These are phyloP conservation scores for Rhagoletis zephyria DNA, from an alignment of 1,140 invertebrate genomes.

Conservation along the genomic window DNA sequence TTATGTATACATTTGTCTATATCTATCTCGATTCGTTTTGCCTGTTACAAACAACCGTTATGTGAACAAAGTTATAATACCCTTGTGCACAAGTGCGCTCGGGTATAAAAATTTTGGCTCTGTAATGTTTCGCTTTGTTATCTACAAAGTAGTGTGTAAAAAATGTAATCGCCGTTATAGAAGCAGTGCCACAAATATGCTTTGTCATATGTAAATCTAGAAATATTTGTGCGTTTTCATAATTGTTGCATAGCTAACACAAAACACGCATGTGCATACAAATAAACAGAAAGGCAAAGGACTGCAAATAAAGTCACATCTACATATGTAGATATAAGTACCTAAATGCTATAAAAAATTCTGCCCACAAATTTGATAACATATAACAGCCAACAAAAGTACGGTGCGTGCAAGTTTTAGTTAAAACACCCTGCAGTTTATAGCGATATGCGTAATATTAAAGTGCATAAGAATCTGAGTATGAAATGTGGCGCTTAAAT, in stretches of 20 bases:
- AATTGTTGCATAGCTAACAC: slow-evolving; percentile 25
- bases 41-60: too few relatives aligned
- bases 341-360: neutral
- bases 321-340: neutral
- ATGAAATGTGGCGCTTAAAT: slow-evolving; percentile 43
- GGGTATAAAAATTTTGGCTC: too few relatives aligned
- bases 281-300: neutral
- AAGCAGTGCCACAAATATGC: neutral
- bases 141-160: slow-evolving; percentile 10
- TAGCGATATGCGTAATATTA: neutral
- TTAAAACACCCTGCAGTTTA: slow-evolving; percentile 29
- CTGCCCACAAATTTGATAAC: too few relatives aligned
- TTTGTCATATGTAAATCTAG: slow-evolving; percentile 12
- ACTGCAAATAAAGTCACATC: neutral
- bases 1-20: too few relatives aligned
- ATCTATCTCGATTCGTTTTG: too few relatives aligned
- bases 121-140: neutral
- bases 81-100: too few relatives aligned
- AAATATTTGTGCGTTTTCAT: slow-evolving; percentile 43
- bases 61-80: too few relatives aligned
- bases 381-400: neutral
- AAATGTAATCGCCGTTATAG: neutral
- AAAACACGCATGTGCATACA: neutral
- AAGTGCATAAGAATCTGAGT: neutral
- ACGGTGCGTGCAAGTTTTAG: slow-evolving; percentile 10